Conservation (phyloP, 2,888 invertebrate genomes). For the Euphydryas editha region DNA sequence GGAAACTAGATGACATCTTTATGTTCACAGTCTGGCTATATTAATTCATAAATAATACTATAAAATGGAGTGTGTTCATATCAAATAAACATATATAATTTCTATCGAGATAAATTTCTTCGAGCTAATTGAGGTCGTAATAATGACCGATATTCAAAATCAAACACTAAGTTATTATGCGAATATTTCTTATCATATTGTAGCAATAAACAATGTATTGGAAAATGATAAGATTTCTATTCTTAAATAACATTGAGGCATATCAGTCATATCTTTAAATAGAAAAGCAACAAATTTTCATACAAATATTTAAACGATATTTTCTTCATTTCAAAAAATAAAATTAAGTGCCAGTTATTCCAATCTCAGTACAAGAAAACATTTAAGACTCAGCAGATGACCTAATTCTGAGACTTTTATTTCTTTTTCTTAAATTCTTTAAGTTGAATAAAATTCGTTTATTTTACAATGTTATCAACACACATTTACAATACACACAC, state of each 20-base stretch:
- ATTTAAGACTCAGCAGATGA: too few species aligned
- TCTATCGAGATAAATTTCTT: neutral
- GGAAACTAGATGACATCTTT: neutral
- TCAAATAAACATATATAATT: neutral
- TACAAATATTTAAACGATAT: neutral
- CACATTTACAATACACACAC: too few species aligned
- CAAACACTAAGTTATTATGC: slow-evolving; percentile 1
- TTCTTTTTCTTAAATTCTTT: too few species aligned
- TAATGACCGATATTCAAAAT: neutral
- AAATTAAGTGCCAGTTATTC: too few species aligned
- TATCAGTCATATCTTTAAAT: neutral
- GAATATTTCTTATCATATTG: slow-evolving; percentile 5
- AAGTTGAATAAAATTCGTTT: too few species aligned
- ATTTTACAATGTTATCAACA: too few species aligned
- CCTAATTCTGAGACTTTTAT: too few species aligned
- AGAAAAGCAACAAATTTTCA: neutral
- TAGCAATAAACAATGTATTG: neutral
- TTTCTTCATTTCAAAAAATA: neutral
- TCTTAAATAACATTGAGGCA: neutral
- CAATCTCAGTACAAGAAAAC: too few species aligned
- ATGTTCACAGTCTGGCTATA: neutral
- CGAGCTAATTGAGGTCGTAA: neutral
- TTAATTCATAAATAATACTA: neutral
- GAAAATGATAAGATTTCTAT: neutral
- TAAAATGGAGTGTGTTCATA: neutral